Evolutionary conservation across 2,888 invertebrate genomes (phyloP), one percentile per base, ranked within the genome.

Genomic region (Drosophila eohydei): DNA sequence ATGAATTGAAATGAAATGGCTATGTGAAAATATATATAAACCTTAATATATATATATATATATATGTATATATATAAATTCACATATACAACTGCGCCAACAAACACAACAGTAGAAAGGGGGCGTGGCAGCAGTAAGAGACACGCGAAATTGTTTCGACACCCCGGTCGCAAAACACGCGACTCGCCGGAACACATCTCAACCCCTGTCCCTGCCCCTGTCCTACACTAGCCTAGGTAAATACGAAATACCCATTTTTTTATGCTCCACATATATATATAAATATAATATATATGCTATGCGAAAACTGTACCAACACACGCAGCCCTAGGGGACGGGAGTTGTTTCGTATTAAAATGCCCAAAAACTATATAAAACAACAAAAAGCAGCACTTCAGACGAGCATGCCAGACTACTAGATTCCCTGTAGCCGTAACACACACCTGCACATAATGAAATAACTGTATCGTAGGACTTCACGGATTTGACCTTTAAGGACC

Each of bases 1-100:
- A 87, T 80, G 84, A 86, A 82, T 86, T 83, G 73, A 86, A 89
- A 88, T 87, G 88, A 86, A 85, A 88, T 88, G 83, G 85, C 82
- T 84, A 84, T 84, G 78, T 71, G 73, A 77, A 79, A 73, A 83
- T 71, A 82, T 58, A 71, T 38, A 58, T 34, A 44, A 34, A 44
- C 5, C n/a, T 16, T 4, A 8, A 56, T 21, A 56, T 50, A 67
- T 57, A 61, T 21, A 63, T 48, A 51, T 26, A 52, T 60, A 64
- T 41, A 30, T 59, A 71, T 21, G 36, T 62, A 44, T 61, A 9
- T 64, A 60, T 58, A 54, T 56, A 21, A 21, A 71, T 55, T 50
- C 34, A 50, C 62, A 59, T 60, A 62, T 55, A 71, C 60, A 74
- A 71, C 68, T 64, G 60, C 58, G 65, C 56, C 65, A 73, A 77